phyloP scores from a whole-genome alignment of 2,113 vertebrate genomes.

The Arizona elegans region DNA sequence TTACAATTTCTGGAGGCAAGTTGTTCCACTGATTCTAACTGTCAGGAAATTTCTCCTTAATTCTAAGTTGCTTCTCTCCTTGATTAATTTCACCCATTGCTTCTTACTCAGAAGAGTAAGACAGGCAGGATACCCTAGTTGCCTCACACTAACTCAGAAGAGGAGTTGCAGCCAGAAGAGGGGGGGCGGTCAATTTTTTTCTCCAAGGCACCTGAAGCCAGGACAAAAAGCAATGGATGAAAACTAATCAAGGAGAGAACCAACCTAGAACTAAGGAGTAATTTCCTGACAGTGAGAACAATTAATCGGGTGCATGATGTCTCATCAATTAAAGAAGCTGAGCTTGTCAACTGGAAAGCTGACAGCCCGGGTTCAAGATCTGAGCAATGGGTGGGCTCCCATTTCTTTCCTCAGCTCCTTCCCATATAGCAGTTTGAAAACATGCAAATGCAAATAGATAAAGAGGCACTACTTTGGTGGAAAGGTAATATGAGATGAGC shows the following conservation, averaged over 20 bases:
- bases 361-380: not conserved
- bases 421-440: not conserved
- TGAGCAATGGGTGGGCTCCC: not conserved
- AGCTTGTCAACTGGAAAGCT: not conserved
- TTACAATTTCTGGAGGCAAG: too few relatives aligned
- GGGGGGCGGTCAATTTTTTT: not conserved
- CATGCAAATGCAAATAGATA: not conserved
- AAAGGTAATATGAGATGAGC: not conserved
- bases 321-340: not conserved
- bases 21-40: too few relatives aligned
- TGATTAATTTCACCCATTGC: too few relatives aligned
- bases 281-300: not conserved
- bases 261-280: not conserved
- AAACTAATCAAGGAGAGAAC: not conserved
- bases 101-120: not conserved
- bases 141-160: not conserved
- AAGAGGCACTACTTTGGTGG: not conserved
- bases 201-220: not conserved
- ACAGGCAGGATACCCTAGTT: not conserved
- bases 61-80: too few relatives aligned
- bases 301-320: not conserved
- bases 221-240: not conserved
- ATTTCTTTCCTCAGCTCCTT: not conserved
- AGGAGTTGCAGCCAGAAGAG: not conserved
- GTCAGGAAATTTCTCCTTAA: too few relatives aligned